These are phyloP conservation scores for Carapus acus DNA, from an alignment of 2,797 vertebrate genomes.

Conservation along the genomic window DNA sequence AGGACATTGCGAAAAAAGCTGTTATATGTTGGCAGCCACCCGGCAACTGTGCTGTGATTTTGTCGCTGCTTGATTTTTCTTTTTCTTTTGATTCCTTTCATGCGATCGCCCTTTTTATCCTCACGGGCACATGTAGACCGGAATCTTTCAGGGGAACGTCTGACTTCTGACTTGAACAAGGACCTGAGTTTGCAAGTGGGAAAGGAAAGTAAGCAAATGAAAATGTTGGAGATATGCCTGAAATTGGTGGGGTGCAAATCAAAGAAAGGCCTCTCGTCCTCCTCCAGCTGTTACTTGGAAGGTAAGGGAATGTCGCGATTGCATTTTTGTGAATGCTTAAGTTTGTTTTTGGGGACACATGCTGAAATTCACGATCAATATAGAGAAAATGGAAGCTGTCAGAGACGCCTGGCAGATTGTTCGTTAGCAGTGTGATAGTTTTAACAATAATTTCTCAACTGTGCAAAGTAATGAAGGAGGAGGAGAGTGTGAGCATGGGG, in stretches of 20 bases:
- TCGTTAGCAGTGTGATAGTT: conserved; percentile 34
- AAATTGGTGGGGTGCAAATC: conserved; percentile 99
- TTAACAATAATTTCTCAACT: conserved; percentile 56
- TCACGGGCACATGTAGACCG: conserved; percentile 47
- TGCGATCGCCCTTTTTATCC: conserved; percentile 18
- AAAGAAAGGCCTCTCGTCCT: conserved; percentile 95
- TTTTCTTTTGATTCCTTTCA: not conserved
- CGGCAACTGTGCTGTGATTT: conserved; percentile 10
- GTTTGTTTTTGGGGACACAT: conserved; percentile 12
- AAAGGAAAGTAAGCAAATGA: conserved; percentile 80
- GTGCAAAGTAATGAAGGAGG: conserved; percentile 71
- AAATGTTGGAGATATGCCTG: conserved; percentile 99
- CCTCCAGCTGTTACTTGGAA: conserved; percentile 98
- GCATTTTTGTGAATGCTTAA: conserved; percentile 1
- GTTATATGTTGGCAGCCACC: conserved; percentile 9
- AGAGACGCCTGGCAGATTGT: conserved; percentile 13
- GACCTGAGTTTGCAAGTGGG: conserved; percentile 44
- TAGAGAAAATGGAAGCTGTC: not conserved
- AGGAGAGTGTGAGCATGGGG: conserved; percentile 53
- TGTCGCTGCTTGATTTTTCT: conserved; percentile 11
- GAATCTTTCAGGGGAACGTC: conserved; percentile 23
- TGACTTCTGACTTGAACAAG: conserved; percentile 43
- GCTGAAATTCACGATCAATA: not conserved
- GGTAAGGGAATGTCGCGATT: conserved; percentile 74
- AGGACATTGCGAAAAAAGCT: conserved; percentile 1